Evolutionary conservation across 2,888 invertebrate genomes (phyloP), one percentile per base, ranked within the genome.

Genomic region (Polydrusus tereticollis): DNA sequence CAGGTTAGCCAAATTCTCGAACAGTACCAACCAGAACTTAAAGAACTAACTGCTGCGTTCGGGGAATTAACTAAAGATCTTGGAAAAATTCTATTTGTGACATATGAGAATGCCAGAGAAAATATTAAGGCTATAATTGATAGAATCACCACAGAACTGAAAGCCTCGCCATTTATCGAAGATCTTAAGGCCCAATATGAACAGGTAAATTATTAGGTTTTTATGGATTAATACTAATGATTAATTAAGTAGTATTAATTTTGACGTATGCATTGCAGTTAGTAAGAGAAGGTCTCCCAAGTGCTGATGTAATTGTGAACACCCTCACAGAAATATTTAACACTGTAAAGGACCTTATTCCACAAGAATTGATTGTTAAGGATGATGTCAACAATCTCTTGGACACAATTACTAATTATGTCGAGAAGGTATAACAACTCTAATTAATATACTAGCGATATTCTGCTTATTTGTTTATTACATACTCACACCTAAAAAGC

Each of bases 21-120:
- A 76, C 88, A 89, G 68, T 90, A 92, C 82, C 90, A 91, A 83
- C 88, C 88, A 12, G 92, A 92, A 78, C 84, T 93, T 0, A 88
- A 91, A 73, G 89, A 91, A 76, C 80, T 92, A 2, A 86, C 88
- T 50, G 87, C 87, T 63, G 84, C 86, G 0, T 77, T 90, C 36
- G 85, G 87, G 12, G 88, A 88, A 69, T 85, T 89, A 73, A 86
- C 87, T 78, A 82, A 84, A 85, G 81, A 86, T 73, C 77, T 87
- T n/a, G 85, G 81, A 1, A 85, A 86, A 70, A 80, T 86, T 21
- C 26, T 87, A 0, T 79, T 83, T 18, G 87, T 87, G 68, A 67
- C 82, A 0, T 77, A 86, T 7, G 86, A 86, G 43, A 85, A 86
- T 36, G 77, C 86, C 0, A 78, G 81, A 0, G 82, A 86, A 7